phyloP scores from a whole-genome alignment of 2,113 vertebrate species.

The Todiramphus chloris region DNA sequence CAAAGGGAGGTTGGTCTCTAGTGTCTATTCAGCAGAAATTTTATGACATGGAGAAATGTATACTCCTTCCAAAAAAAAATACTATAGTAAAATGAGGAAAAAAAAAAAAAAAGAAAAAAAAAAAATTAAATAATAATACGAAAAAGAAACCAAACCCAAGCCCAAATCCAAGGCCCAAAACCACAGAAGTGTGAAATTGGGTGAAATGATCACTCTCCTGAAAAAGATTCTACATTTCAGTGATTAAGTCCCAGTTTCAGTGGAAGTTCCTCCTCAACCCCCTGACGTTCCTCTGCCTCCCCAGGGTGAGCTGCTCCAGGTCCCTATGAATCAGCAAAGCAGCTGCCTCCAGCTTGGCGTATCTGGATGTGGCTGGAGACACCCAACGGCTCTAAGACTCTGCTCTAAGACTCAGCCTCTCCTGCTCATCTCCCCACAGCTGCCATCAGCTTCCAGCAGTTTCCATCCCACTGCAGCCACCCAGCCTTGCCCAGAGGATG shows the following conservation, averaged over 20 bases:
- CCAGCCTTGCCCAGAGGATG: too few relatives aligned
- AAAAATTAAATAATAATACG: too few relatives aligned
- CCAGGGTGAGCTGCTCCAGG: neutral
- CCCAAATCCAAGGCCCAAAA: too few relatives aligned
- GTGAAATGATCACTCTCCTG: neutral
- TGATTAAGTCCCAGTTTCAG: neutral
- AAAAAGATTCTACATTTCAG: neutral
- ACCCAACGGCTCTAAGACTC: too few relatives aligned
- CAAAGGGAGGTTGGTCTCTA: neutral
- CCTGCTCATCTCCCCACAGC: too few relatives aligned
- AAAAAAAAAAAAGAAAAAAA: too few relatives aligned
- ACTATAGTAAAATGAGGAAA: neutral
- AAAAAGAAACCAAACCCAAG: too few relatives aligned
- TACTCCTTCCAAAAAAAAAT: neutral
- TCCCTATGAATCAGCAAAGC: neutral
- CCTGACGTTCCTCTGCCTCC: neutral
- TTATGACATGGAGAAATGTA: neutral
- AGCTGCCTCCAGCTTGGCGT: too few relatives aligned
- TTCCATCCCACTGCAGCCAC: too few relatives aligned
- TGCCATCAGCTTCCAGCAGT: too few relatives aligned
- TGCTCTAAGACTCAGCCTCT: too few relatives aligned
- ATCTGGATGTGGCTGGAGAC: too few relatives aligned
- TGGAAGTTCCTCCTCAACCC: neutral
- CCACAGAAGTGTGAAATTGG: neutral
- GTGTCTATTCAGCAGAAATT: neutral